phyloP scores from a whole-genome alignment of 2,113 vertebrate genomes.

The Catharus bicknelli region DNA sequence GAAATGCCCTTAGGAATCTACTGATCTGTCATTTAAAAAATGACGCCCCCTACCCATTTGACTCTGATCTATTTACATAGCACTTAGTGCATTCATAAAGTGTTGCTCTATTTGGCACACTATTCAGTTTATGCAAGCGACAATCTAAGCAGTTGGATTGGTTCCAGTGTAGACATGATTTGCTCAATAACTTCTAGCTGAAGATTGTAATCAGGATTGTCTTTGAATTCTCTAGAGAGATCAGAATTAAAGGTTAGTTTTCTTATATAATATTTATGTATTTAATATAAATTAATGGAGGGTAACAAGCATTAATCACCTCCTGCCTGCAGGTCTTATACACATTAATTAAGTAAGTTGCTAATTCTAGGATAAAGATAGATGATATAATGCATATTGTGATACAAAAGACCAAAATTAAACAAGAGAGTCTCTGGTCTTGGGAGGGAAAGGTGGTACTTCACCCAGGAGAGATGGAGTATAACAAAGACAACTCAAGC shows the following conservation, averaged over 20 bases:
- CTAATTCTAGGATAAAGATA: neutral
- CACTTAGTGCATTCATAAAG: neutral
- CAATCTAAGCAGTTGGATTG: neutral
- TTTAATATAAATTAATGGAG: slow-evolving; percentile 1
- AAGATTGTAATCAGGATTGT: neutral
- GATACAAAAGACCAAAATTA: neutral
- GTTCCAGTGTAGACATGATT: neutral
- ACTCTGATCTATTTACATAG: neutral
- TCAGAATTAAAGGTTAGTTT: neutral
- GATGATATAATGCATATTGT: neutral
- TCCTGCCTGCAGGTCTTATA: neutral
- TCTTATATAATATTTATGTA: neutral
- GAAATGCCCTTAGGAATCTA: neutral
- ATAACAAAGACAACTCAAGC: neutral
- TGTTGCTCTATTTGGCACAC: neutral
- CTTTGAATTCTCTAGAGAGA: neutral
- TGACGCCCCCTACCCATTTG: accelerated
- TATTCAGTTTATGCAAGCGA: accelerated
- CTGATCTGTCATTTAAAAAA: neutral
- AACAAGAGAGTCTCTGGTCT: neutral
- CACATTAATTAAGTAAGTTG: neutral
- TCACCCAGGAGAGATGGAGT: neutral
- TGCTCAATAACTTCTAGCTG: neutral
- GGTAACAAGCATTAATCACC: neutral
- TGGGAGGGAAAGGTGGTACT: neutral